phyloP scores from a whole-genome alignment of 1,140 invertebrate species.

The Ceratina calcarata region DNA sequence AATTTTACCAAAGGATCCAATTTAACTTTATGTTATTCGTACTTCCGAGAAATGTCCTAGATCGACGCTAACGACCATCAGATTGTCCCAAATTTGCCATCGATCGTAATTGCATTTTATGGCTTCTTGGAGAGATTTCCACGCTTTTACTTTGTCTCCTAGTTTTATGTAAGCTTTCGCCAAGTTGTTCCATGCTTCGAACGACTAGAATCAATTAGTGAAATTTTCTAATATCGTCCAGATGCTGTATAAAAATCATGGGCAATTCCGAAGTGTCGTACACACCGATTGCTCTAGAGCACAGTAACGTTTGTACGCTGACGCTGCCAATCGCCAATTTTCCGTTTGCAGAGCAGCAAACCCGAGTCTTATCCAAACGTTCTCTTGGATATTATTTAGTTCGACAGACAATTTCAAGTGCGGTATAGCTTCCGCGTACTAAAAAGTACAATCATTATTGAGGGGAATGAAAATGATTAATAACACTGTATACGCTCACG shows the following conservation, averaged over 20 bases:
- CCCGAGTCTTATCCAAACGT: constrained; percentile 92
- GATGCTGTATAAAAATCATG: constrained; percentile 29
- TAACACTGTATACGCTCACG: constrained; percentile 62
- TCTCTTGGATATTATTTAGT: constrained; percentile 91
- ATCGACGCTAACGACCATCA: constrained; percentile 90
- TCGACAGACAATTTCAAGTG: constrained; percentile 90
- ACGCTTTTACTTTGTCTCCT: constrained; percentile 92
- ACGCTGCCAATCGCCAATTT: constrained; percentile 91
- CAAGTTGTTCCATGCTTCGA: constrained; percentile 98
- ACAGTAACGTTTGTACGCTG: constrained; percentile 92
- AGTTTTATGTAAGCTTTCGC: constrained; percentile 95
- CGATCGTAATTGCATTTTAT: constrained; percentile 96
- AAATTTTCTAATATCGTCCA: constrained; percentile 28
- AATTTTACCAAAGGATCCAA: constrained; percentile 25
- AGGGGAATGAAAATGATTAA: background rate
- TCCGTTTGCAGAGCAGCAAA: constrained; percentile 90
- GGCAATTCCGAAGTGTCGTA: constrained; percentile 40
- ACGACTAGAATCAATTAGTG: constrained; percentile 82
- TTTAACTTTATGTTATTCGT: constrained; percentile 36
- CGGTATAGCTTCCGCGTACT: constrained; percentile 88
- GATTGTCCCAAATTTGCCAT: constrained; percentile 99
- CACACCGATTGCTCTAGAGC: constrained; percentile 89
- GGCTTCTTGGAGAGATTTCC: constrained; percentile 92
- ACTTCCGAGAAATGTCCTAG: constrained; percentile 87
- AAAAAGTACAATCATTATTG: constrained; percentile 46